These are phyloP conservation scores for Thalassaphorura encarpata DNA, from an alignment of 1,140 invertebrate genomes.

Conservation along the genomic window DNA sequence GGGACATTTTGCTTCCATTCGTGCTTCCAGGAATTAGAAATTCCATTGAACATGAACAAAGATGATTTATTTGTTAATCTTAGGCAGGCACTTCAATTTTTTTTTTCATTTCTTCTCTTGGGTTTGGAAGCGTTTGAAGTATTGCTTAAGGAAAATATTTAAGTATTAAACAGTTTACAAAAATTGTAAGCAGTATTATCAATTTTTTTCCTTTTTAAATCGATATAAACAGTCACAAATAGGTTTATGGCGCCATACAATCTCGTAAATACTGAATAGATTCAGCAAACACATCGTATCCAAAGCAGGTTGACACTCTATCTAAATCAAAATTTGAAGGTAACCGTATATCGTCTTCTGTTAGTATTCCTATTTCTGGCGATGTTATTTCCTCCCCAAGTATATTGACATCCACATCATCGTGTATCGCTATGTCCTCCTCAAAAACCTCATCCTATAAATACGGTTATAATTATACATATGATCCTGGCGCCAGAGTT, in stretches of 20 bases:
- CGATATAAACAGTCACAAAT: background rate
- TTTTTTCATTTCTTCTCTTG: background rate
- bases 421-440: background rate
- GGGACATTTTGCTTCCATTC: background rate
- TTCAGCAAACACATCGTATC: background rate
- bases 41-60: background rate
- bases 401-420: background rate
- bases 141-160: background rate
- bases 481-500: background rate
- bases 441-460: background rate
- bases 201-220: background rate
- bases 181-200: background rate
- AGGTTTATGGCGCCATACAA: background rate
- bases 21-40: background rate
- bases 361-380: background rate
- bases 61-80: background rate
- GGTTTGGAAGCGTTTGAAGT: background rate
- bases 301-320: background rate
- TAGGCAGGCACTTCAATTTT: background rate
- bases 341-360: background rate
- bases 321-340: background rate
- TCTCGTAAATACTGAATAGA: background rate
- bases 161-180: background rate
- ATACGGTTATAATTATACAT: background rate
- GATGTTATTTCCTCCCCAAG: background rate